A percentile compares a stretch with the other conserved stretches of the same genome.
These are phyloP conservation scores for Decapterus maruadsi DNA, from an alignment of 2,797 vertebrate species.

Conservation along the genomic window DNA sequence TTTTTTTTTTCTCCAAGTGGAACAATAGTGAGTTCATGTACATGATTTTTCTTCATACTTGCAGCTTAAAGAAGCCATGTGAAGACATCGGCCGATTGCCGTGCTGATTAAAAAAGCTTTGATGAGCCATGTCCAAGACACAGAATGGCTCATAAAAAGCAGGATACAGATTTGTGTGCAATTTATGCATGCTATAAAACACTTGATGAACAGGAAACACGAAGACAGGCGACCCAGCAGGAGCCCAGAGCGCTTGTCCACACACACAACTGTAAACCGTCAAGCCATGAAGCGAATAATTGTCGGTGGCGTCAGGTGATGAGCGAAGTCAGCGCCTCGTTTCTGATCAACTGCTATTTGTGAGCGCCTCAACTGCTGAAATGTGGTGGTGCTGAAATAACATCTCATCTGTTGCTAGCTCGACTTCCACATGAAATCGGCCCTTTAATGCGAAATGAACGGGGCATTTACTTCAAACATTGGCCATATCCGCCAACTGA, in stretches of 20 bases:
- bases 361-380: neutral
- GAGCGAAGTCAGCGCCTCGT: neutral
- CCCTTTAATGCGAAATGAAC: slow-evolving; percentile 11
- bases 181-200: slow-evolving; percentile 3
- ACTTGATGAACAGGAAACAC: slow-evolving; percentile 1
- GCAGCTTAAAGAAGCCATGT: slow-evolving; percentile 16
- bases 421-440: neutral
- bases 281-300: no score
- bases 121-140: neutral
- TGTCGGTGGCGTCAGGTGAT: neutral
- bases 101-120: neutral
- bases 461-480: slow-evolving; percentile 12
- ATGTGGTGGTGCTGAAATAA: slow-evolving; percentile 6
- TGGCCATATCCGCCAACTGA: neutral
- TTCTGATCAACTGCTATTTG: neutral
- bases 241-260: neutral
- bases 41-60: slow-evolving; percentile 21
- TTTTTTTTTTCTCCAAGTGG: slow-evolving; percentile 1
- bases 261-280: neutral
- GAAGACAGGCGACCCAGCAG: neutral
- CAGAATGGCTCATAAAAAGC: neutral
- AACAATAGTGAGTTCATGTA: slow-evolving; percentile 29
- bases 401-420: neutral
- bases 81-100: neutral
- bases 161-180: neutral